Conservation (phyloP, 2,113 vertebrate genomes). For the Calyptommatus sinebrachiatus region DNA sequence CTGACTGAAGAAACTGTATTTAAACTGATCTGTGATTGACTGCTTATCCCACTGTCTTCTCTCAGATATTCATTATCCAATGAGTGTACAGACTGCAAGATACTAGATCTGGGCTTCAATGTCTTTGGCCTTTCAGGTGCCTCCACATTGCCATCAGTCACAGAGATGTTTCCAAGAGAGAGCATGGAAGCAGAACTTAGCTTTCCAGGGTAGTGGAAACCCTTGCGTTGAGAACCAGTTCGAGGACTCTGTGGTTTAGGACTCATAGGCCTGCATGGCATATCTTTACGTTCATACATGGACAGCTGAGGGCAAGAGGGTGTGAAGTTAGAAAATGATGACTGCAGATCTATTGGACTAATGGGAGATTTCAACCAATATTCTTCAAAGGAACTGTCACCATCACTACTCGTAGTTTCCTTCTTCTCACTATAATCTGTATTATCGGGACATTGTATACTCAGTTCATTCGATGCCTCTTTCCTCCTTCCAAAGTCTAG, state of each 20-base stretch:
- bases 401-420: conserved; percentile 47
- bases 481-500: conserved; percentile 63
- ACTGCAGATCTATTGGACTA: conserved; percentile 46
- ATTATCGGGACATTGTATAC: conserved; percentile 39
- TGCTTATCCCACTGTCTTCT: conserved; percentile 67
- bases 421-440: conserved; percentile 47
- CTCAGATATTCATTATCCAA: conserved; percentile 66
- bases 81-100: conserved; percentile 70
- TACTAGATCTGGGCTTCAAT: conserved; percentile 71
- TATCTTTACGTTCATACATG: conserved; percentile 55
- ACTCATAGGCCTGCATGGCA: conserved; percentile 80
- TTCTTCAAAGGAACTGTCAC: conserved; percentile 50
- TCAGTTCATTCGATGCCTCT: conserved; percentile 56
- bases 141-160: conserved; percentile 62
- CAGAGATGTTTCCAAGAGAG: conserved; percentile 70
- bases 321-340: conserved; percentile 50
- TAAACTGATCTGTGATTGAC: conserved; percentile 69
- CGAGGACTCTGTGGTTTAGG: conserved; percentile 81
- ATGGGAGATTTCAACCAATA: conserved; percentile 56
- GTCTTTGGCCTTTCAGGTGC: conserved; percentile 72
- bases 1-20: conserved; percentile 65
- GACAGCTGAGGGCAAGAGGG: conserved; percentile 58
- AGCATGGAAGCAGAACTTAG: conserved; percentile 69
- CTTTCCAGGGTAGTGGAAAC: conserved; percentile 65
- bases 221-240: conserved; percentile 55